Evolutionary conservation across 2,113 vertebrate species (phyloP).

Genomic region (Hemichromis elongatus): DNA sequence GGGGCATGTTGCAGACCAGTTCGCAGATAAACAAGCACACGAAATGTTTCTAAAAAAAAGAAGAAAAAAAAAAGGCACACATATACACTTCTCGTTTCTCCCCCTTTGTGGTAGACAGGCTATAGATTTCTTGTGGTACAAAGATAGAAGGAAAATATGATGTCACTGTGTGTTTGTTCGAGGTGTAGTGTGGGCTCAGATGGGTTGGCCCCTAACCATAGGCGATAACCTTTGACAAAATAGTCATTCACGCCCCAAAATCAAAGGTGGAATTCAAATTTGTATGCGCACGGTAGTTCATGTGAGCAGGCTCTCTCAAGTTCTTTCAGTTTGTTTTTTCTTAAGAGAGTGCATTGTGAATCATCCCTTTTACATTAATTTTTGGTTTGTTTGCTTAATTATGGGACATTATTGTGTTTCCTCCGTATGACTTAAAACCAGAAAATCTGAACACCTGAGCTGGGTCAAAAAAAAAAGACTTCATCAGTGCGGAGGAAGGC

Average conservation of each 20-base stretch:
- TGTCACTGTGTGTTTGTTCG: constrained; percentile 30
- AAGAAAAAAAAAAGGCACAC: background rate
- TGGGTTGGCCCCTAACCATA: constrained; percentile 37
- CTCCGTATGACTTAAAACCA: background rate
- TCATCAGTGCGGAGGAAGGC: accelerated
- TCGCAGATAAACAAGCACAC: background rate
- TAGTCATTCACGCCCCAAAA: constrained; percentile 13
- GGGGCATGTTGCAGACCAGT: background rate
- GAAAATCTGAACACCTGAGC: background rate
- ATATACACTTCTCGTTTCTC: background rate
- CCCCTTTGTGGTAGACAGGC: constrained; percentile 2
- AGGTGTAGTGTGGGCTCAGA: constrained; percentile 28
- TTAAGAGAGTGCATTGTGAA: background rate
- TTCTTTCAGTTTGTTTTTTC: background rate
- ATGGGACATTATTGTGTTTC: background rate
- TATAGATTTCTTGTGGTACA: constrained; percentile 6
- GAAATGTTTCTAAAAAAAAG: background rate
- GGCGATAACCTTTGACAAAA: constrained; percentile 49
- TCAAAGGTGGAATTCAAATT: background rate
- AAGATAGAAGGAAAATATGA: constrained; percentile 42
- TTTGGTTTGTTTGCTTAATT: background rate
- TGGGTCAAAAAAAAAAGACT: background rate
- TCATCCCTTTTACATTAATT: background rate
- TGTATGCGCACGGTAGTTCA: background rate
- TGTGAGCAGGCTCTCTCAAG: background rate